Evolutionary conservation across 2,797 vertebrate genomes (phyloP).

Genomic region (Sebastes trivittatus): DNA sequence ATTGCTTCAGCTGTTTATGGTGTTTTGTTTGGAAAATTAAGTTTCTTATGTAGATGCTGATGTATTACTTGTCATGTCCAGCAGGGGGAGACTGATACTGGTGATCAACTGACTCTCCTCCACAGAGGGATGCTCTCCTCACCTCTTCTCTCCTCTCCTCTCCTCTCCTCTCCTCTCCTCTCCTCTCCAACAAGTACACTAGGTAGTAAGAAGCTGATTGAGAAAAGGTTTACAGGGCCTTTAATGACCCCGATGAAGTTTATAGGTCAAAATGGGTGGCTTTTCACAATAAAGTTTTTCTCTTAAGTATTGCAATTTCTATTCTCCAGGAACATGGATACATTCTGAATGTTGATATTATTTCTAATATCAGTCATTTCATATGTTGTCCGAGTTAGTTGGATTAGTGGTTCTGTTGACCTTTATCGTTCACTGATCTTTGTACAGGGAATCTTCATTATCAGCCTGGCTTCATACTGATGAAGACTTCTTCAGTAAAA

Average conservation of each 20-base stretch:
- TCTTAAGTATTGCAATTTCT: not conserved
- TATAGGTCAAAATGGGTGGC: not conserved
- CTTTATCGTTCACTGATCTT: not conserved
- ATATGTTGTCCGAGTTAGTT: not conserved
- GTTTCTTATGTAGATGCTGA: fast-evolving
- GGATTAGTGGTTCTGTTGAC: not conserved
- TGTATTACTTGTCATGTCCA: slow-evolving; percentile 48
- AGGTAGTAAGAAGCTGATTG: not conserved
- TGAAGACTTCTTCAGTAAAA: not conserved
- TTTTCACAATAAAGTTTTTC: not conserved
- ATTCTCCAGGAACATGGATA: not conserved
- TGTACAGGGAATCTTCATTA: not conserved
- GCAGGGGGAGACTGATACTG: slow-evolving; percentile 54
- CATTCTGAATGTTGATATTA: not conserved
- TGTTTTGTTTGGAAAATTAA: not conserved
- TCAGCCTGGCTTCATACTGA: not conserved
- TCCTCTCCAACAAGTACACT: not conserved
- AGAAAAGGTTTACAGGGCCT: not conserved
- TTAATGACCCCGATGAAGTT: not conserved
- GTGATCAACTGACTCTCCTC: not conserved
- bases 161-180: not conserved
- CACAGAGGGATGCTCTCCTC: not conserved
- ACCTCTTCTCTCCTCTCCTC: no score
- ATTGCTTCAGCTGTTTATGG: not conserved
- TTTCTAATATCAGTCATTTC: not conserved